Percentiles rank a stretch among this genome's conserved stretches.
Conservation (phyloP, 2,113 vertebrate genomes). For the Petroica traversi region DNA sequence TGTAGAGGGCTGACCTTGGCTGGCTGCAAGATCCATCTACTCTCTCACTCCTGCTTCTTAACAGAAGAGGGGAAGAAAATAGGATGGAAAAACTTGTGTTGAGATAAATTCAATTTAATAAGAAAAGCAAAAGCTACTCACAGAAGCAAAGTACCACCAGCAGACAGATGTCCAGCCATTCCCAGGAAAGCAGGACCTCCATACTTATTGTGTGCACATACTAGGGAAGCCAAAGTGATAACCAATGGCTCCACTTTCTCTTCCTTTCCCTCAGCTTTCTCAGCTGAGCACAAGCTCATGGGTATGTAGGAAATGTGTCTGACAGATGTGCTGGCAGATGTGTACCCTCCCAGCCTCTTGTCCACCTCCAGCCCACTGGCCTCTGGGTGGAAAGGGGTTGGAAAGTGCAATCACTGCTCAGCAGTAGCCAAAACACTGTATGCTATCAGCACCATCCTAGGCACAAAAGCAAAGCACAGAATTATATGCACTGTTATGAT, state of each 20-base stretch:
- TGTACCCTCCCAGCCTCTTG: not conserved
- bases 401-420: not conserved
- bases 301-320: not conserved
- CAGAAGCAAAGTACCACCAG: not conserved
- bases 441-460: not conserved
- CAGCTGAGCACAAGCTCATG: not conserved
- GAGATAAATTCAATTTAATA: not conserved
- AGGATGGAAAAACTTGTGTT: not conserved
- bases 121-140: not conserved
- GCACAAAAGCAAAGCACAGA: not conserved
- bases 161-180: not conserved
- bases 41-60: not conserved
- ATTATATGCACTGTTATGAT: accelerated
- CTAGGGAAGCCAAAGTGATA: not conserved
- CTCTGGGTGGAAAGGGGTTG: too few species aligned
- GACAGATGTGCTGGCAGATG: not conserved
- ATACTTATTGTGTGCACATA: accelerated
- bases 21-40: not conserved
- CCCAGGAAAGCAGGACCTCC: not conserved
- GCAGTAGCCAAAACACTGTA: not conserved
- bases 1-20: not conserved
- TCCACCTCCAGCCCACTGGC: accelerated
- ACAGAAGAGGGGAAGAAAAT: not conserved
- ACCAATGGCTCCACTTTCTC: accelerated
- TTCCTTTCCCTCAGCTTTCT: not conserved